A percentile compares a stretch with the other conserved stretches of the same genome.
Evolutionary conservation across 2,113 vertebrate species (phyloP).

Genomic region (Elaphurus davidianus): DNA sequence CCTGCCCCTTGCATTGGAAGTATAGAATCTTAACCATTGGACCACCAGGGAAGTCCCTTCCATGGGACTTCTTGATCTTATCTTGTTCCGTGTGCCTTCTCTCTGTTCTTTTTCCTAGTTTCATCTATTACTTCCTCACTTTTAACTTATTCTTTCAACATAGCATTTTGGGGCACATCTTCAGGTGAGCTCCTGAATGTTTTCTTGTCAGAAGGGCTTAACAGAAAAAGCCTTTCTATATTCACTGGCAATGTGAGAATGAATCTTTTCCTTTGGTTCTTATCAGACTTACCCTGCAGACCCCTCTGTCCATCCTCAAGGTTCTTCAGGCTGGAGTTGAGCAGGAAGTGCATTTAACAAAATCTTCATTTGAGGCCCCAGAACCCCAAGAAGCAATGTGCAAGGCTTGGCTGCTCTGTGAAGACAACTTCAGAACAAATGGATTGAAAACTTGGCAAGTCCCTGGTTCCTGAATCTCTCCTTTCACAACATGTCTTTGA

Average conservation of each 20-base stretch:
- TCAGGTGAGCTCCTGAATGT: constrained; percentile 42
- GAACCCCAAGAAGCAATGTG: constrained; percentile 24
- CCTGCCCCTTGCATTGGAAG: neutral
- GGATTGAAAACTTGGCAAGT: constrained; percentile 58
- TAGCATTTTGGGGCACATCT: neutral
- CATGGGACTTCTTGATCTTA: neutral
- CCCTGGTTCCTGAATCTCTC: constrained; percentile 34
- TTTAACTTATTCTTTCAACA: neutral
- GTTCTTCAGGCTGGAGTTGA: constrained; percentile 54
- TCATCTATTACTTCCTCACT: constrained; percentile 22
- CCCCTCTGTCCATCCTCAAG: constrained; percentile 25
- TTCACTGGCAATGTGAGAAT: constrained; percentile 59
- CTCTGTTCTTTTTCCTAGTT: constrained; percentile 17
- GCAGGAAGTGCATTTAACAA: constrained; percentile 24
- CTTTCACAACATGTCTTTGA: neutral
- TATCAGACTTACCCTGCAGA: constrained; percentile 43
- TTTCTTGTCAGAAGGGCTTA: constrained; percentile 50
- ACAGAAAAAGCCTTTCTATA: constrained; percentile 52
- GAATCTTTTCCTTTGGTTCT: constrained; percentile 32
- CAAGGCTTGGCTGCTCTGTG: constrained; percentile 17
- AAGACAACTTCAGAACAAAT: constrained; percentile 60
- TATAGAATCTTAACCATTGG: neutral
- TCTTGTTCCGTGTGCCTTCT: neutral
- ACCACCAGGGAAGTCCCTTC: neutral
- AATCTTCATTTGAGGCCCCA: constrained; percentile 29